A percentile compares a stretch with the other conserved stretches of the same genome.
Conservation (phyloP, 2,797 vertebrate genomes). For the Anguilla marmorata region DNA sequence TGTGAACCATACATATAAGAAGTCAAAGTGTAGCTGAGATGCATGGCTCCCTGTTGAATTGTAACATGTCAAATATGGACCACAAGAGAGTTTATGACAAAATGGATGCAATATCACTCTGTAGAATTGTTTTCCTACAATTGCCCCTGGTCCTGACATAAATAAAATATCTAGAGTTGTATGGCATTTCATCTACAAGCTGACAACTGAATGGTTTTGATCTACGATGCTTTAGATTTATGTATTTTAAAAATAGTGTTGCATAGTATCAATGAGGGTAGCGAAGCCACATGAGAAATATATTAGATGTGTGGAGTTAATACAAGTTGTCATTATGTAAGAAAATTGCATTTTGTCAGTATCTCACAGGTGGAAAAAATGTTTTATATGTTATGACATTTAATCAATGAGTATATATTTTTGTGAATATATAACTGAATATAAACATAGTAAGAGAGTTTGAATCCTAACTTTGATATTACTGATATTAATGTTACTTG, state of each 20-base stretch:
- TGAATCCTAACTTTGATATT: not conserved
- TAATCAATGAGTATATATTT: not conserved
- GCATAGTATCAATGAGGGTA: not conserved
- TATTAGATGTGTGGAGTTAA: not conserved
- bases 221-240: not conserved
- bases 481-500: not conserved
- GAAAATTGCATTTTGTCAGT: not conserved
- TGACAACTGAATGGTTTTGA: not conserved
- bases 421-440: not conserved
- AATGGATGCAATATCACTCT: slow-evolving; percentile 19
- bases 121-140: slow-evolving; percentile 1
- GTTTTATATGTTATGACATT: too few relatives aligned
- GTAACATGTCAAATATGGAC: slow-evolving; percentile 65
- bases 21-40: slow-evolving; percentile 52
- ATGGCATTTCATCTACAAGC: not conserved
- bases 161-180: slow-evolving; percentile 3
- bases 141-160: slow-evolving; percentile 28
- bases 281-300: not conserved
- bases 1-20: slow-evolving; percentile 71
- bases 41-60: slow-evolving; percentile 68
- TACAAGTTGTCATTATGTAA: not conserved
- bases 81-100: slow-evolving; percentile 32
- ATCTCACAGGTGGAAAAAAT: not conserved
- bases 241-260: not conserved
- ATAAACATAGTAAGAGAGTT: not conserved